Evolutionary conservation across 2,113 vertebrate genomes (phyloP), one percentile per base, ranked within the genome.

Genomic region (Limnothrissa miodon): DNA sequence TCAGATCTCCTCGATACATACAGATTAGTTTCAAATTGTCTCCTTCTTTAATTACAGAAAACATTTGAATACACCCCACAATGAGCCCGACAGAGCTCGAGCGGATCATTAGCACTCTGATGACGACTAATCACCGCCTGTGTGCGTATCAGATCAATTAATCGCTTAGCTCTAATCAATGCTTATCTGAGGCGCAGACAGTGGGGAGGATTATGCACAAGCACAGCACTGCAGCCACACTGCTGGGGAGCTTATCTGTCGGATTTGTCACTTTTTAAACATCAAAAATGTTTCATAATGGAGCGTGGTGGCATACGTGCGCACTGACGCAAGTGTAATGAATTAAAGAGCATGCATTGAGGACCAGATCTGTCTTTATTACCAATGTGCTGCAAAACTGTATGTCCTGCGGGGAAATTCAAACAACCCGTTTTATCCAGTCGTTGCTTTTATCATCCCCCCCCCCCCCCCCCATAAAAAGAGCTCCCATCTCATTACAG

Each of bases 91-190:
- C 11, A 17, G 25, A 36, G 33, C 66, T 36, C 1, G 11, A 74
- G 66, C 66, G 0, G 29, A 74, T 74, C 29, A 74, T 33, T 74
- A 36, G 29, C 13, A 36, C 10, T 36, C 66, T 74, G 33, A 74
- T 15, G 13, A 74, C 29, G 10, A 74, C 4, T 74, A 74, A 74
- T 74, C 33, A 74, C 66, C 10, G n/a, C 36, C 1, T 17, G 25
- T 36, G 66, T 36, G 66, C 29, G 2, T 15, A 74, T 33, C 25
- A 4, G 66, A 74, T 39, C 66, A 74, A 74, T 74, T 74, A 74
- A 74, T 39, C 15, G 66, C 66, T 74, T 36, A 36, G 66, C 66
- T 17, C 66, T 33, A 74, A 74, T 74, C 66, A 74, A 74, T 74
- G 62, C 10, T 36, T 36, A 74, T 39, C 33, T 21, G 66, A 11